These are phyloP conservation scores for Eupithecia tripunctaria DNA, from an alignment of 2,888 invertebrate species.

Conservation along the genomic window DNA sequence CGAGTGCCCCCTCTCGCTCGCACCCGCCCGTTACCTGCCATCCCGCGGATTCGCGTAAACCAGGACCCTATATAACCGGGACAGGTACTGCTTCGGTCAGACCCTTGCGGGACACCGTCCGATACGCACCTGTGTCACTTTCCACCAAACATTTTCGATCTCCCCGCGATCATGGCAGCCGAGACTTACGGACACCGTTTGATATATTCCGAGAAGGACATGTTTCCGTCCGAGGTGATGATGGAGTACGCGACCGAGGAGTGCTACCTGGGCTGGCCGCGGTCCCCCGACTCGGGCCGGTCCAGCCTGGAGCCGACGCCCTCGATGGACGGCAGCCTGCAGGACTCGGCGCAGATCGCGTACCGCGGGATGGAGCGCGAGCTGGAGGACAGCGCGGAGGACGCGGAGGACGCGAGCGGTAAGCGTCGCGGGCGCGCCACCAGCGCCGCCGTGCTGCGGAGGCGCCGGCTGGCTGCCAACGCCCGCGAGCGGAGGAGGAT, in stretches of 20 bases:
- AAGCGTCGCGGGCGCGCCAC: constrained; percentile 87
- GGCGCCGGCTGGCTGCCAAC: constrained; percentile 95
- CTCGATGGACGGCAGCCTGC: constrained; percentile 81
- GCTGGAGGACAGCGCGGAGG: constrained; percentile 76
- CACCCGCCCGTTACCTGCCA: constrained; percentile 49
- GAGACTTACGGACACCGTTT: constrained; percentile 82
- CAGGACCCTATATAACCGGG: constrained; percentile 76
- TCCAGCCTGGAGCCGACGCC: constrained; percentile 82
- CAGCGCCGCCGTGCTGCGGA: constrained; percentile 91
- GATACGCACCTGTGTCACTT: constrained; percentile 63
- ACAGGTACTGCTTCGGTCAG: constrained; percentile 75
- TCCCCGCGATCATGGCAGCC: constrained; percentile 67
- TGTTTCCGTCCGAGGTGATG: constrained; percentile 77
- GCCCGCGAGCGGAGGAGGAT: constrained; percentile 95
- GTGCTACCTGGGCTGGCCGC: constrained; percentile 76
- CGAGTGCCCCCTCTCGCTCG: constrained; percentile 64
- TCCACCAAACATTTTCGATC: constrained; percentile 9
- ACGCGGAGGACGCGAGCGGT: constrained; percentile 75
- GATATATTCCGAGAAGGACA: constrained; percentile 75
- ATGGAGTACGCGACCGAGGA: constrained; percentile 77
- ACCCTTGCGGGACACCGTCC: constrained; percentile 72
- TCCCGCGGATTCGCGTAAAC: constrained; percentile 64
- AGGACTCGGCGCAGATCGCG: constrained; percentile 78
- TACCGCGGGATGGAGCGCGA: constrained; percentile 79
- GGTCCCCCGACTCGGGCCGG: constrained; percentile 81